These are phyloP conservation scores for Aleiodes alternator DNA, from an alignment of 2,888 invertebrate species.

Conservation along the genomic window DNA sequence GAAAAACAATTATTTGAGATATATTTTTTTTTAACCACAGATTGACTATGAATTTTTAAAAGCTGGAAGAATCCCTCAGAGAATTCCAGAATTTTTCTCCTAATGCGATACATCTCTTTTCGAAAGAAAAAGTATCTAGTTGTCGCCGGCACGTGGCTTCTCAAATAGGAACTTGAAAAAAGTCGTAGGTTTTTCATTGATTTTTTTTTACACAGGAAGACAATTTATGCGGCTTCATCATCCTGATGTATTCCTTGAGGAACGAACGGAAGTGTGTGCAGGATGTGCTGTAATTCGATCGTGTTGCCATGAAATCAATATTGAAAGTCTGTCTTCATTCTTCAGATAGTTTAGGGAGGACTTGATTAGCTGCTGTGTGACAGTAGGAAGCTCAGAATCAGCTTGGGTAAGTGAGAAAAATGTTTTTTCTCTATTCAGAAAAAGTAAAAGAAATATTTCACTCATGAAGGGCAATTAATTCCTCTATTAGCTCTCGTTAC, in stretches of 20 bases:
- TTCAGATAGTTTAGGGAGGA: not conserved
- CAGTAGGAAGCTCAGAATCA: no score
- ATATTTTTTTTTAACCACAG: no score
- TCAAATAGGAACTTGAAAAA: no score
- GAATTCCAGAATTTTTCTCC: no score
- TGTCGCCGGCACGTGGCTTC: no score
- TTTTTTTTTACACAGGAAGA: not conserved
- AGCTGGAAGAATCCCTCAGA: no score
- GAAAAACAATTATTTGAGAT: no score
- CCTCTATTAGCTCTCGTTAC: not conserved
- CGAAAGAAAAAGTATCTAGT: no score
- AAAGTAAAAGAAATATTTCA: not conserved
- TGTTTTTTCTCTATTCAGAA: not conserved
- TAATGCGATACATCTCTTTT: no score
- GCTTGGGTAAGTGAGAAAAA: not conserved
- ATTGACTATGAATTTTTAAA: no score
- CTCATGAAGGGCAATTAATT: not conserved
- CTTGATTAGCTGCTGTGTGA: not conserved
- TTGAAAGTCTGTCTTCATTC: not conserved
- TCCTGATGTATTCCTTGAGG: slow-evolving; percentile 6
- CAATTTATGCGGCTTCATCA: slow-evolving; percentile 41
- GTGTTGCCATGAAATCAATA: slow-evolving; percentile 37
- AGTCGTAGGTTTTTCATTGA: not conserved
- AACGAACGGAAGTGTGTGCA: slow-evolving; percentile 24
- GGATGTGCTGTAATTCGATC: slow-evolving; percentile 42